Conservation (phyloP, 2,888 invertebrate genomes). For the Adelognathus sp. region DNA sequence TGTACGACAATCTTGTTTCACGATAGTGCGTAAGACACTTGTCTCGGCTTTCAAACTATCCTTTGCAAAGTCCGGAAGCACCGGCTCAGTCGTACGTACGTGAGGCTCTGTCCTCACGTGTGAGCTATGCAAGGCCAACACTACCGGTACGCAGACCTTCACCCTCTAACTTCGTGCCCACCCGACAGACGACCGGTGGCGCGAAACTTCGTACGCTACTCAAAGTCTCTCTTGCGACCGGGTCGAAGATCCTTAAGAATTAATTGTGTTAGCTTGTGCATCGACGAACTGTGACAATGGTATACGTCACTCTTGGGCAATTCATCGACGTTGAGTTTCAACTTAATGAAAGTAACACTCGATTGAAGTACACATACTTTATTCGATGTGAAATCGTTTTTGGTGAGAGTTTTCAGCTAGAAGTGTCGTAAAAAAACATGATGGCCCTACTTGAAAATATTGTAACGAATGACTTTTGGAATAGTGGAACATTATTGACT, state of each 20-base stretch:
- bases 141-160: slow-evolving; percentile 46
- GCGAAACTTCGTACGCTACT: slow-evolving; percentile 32
- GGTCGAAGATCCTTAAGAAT: slow-evolving; percentile 57
- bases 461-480: no score
- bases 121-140: slow-evolving; percentile 46
- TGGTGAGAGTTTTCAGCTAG: no score
- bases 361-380: neutral
- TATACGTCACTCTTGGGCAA: slow-evolving; percentile 4
- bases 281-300: slow-evolving; percentile 6
- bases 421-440: no score
- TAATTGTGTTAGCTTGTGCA: slow-evolving; percentile 42
- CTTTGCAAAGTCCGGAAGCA: neutral
- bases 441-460: no score
- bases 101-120: slow-evolving; percentile 8
- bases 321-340: slow-evolving; percentile 18
- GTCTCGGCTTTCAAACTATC: neutral
- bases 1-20: slow-evolving; percentile 21
- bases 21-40: slow-evolving; percentile 15
- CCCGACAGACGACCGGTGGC: neutral
- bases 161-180: slow-evolving; percentile 49
- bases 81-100: neutral
- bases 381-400: neutral
- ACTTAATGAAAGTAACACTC: neutral
- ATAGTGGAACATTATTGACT: no score
- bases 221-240: slow-evolving; percentile 41